These are phyloP conservation scores for Harpalus rubripes DNA, from an alignment of 2,888 invertebrate genomes.

Conservation along the genomic window DNA sequence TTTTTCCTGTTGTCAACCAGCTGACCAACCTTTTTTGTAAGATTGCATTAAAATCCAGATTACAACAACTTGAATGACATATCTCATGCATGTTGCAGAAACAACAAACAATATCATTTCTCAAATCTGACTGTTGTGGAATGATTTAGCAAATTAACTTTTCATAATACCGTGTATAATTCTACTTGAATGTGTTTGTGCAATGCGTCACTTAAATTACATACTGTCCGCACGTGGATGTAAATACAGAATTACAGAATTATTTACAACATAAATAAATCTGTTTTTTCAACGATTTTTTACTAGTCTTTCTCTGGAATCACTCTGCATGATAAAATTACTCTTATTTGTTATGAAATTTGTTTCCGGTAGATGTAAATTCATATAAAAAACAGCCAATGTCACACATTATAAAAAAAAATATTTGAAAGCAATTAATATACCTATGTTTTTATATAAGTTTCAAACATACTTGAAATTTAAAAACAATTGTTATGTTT, in stretches of 20 bases:
- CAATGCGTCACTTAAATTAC: conserved; percentile 48
- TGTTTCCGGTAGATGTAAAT: background rate
- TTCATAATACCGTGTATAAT: conserved; percentile 41
- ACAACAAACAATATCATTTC: background rate
- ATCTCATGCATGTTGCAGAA: background rate
- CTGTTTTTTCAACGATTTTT: background rate
- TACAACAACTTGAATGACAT: background rate
- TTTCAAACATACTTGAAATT: no score
- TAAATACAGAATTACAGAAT: conserved; percentile 33
- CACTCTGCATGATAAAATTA: conserved; percentile 11
- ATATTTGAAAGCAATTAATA: no score
- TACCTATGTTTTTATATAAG: no score
- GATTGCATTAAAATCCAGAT: background rate
- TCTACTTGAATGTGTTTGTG: conserved; percentile 22
- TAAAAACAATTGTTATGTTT: no score
- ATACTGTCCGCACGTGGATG: conserved; percentile 33
- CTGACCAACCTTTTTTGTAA: background rate
- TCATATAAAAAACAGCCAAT: background rate
- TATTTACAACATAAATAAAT: conserved; percentile 22
- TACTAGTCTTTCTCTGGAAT: conserved; percentile 7
- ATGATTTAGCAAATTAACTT: conserved; percentile 49
- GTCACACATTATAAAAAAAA: background rate
- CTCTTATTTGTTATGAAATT: conserved; percentile 23
- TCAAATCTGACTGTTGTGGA: background rate
- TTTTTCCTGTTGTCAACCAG: background rate